These are phyloP conservation scores for Subanguina moxae DNA, from an alignment of 1,140 invertebrate genomes.

Conservation along the genomic window DNA sequence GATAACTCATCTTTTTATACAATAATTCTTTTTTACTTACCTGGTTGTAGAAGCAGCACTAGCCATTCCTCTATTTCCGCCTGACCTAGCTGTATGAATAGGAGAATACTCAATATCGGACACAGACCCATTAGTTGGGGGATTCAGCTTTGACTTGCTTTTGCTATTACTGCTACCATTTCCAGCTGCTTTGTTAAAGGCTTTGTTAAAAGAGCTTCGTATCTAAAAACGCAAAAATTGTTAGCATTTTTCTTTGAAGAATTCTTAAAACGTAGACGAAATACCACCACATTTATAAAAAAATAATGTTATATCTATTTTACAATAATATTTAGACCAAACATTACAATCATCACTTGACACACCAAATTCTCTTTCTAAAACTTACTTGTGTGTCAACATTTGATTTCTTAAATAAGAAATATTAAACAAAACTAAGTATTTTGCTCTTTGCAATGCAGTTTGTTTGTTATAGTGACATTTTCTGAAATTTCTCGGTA, in stretches of 20 bases:
- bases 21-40: neutral
- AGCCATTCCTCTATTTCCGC: neutral
- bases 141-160: slow-evolving; percentile 14
- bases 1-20: too few species aligned
- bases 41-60: neutral
- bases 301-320: neutral
- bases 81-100: slow-evolving; percentile 7
- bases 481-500: too few species aligned
- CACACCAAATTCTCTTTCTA: neutral
- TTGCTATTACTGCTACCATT: slow-evolving; percentile 67
- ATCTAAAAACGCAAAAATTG: slow-evolving; percentile 65
- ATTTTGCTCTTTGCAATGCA: too few species aligned
- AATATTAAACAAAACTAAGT: neutral
- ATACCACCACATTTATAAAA: neutral
- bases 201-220: slow-evolving; percentile 90
- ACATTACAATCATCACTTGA: slow-evolving; percentile 5
- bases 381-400: slow-evolving; percentile 36
- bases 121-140: neutral
- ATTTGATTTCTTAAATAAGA: slow-evolving; percentile 37
- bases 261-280: slow-evolving; percentile 6
- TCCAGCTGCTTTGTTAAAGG: slow-evolving; percentile 77
- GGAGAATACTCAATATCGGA: slow-evolving; percentile 13
- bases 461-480: too few species aligned
- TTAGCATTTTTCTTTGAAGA: neutral
- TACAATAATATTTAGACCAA: neutral